Evolutionary conservation across 2,888 invertebrate species (phyloP).

Genomic region (Petrolisthes manimaculis): DNA sequence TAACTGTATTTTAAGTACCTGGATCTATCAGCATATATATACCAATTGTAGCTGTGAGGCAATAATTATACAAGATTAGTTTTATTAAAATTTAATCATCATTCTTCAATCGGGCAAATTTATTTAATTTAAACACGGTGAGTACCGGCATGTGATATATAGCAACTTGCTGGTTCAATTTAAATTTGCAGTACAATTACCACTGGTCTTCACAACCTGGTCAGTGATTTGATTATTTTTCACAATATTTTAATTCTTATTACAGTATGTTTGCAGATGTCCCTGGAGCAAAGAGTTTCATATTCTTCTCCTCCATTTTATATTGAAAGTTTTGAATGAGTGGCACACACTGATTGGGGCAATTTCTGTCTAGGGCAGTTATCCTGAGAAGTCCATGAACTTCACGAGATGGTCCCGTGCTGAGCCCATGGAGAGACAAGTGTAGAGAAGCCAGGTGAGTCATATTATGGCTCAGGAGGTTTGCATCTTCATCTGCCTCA

Average conservation of each 20-base stretch:
- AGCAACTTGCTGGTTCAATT: no score
- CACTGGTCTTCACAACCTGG: no score
- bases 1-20: no score
- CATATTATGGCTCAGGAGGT: constrained; percentile 12
- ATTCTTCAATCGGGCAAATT: no score
- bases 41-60: no score
- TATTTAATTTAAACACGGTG: no score
- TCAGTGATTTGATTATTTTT: background rate
- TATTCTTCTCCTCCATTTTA: constrained; percentile 52
- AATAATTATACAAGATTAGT: no score
- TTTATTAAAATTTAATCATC: no score
- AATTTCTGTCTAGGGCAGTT: constrained; percentile 12
- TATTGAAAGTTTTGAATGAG: constrained; percentile 26
- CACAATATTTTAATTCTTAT: background rate
- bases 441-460: constrained; percentile 25
- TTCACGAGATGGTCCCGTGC: constrained; percentile 41
- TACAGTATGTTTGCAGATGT: constrained; percentile 41
- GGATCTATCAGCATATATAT: no score
- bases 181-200: no score
- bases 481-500: constrained; percentile 39
- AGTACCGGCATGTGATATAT: no score
- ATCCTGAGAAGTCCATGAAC: constrained; percentile 42
- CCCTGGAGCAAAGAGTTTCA: constrained; percentile 48
- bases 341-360: constrained; percentile 37
- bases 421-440: constrained; percentile 23